Evolutionary conservation across 2,888 invertebrate genomes (phyloP), one percentile per base, ranked within the genome.

Genomic region (Clistopyga incitator): DNA sequence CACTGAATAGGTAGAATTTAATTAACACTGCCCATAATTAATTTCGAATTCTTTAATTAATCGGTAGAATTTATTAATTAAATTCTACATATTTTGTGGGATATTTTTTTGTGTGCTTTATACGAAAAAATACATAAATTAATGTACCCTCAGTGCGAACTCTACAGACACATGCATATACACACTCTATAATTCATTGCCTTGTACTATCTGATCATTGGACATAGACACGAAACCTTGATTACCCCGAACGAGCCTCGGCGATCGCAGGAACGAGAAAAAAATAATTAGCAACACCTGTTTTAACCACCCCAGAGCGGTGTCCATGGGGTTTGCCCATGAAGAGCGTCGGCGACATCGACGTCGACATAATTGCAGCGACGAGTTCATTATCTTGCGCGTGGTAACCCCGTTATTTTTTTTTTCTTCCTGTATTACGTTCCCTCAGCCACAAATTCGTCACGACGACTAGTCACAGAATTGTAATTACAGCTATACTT

Each of bases 371-470:
- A 86, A 86, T 84, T 87, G 81, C 82, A 56, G 72, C 81, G 76
- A 87, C 85, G 82, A 84, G 84, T 86, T 84, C 76, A 87, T 87
- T 87, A 87, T 85, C 82, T 81, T 50, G 68, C 82, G 78, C 78
- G 84, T 78, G 78, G 61, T 70, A 56, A 75, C 23, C 64, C 78
- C 13, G 34, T 54, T 71, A 23, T 68, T 45, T 75, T 45, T 23
- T 34, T 34, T 25, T 52, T 61, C n/a, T 65, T 68, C 52, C 52
- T 61, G 50, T 71, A 54, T 15, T 52, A 15, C 72, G 67, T 75
- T 77, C 78, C 59, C 61, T 56, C 54, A 61, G 59, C 67, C 78
- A 70, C 70, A 47, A 84, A 85, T 85, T 85, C 81, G 82, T 80
- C 82, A 85, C 86, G 85, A 74, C 79, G 67, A 85, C 82, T 71